These are phyloP conservation scores for Drosophila navojoa DNA, from an alignment of 1,140 invertebrate genomes.

Conservation along the genomic window DNA sequence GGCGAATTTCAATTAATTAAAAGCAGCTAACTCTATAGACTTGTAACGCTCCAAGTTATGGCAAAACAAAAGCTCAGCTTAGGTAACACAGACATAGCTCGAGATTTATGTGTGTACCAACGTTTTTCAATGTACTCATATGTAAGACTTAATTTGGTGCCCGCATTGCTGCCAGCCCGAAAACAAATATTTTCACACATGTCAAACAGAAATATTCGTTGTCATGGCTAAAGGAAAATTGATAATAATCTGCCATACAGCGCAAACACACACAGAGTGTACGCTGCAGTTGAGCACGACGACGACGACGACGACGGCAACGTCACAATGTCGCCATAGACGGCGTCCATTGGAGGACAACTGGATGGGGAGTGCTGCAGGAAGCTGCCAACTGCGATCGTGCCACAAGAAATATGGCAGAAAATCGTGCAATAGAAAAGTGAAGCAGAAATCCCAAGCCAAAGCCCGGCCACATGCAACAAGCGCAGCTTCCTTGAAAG, in stretches of 20 bases:
- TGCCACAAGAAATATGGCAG: slow-evolving; percentile 48
- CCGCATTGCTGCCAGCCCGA: slow-evolving; percentile 23
- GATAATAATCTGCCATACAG: slow-evolving; percentile 51
- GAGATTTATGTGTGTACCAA: slow-evolving; percentile 7
- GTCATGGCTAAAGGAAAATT: slow-evolving; percentile 70
- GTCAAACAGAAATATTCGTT: slow-evolving; percentile 70
- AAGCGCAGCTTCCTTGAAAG: slow-evolving; percentile 55
- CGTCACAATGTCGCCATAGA: slow-evolving; percentile 51
- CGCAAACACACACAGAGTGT: slow-evolving; percentile 8
- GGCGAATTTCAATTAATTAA: slow-evolving; percentile 7
- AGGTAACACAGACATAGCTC: not conserved
- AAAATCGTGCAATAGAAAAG: slow-evolving; percentile 56
- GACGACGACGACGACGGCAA: slow-evolving; percentile 42
- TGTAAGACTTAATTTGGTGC: slow-evolving; percentile 17
- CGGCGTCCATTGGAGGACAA: slow-evolving; percentile 1
- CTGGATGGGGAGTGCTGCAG: slow-evolving; percentile 1
- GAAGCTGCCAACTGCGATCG: slow-evolving; percentile 30
- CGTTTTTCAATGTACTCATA: not conserved
- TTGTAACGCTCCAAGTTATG: not conserved
- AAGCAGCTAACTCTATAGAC: not conserved
- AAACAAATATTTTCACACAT: slow-evolving; percentile 69
- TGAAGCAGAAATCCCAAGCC: slow-evolving; percentile 27
- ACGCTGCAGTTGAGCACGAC: slow-evolving; percentile 42
- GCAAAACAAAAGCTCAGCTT: slow-evolving; percentile 1
- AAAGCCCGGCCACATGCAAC: slow-evolving; percentile 12